These are phyloP conservation scores for Aphrocallistes beatrix DNA, from an alignment of 37 sponge, comb jelly and placozoan genomes.

Conservation along the genomic window DNA sequence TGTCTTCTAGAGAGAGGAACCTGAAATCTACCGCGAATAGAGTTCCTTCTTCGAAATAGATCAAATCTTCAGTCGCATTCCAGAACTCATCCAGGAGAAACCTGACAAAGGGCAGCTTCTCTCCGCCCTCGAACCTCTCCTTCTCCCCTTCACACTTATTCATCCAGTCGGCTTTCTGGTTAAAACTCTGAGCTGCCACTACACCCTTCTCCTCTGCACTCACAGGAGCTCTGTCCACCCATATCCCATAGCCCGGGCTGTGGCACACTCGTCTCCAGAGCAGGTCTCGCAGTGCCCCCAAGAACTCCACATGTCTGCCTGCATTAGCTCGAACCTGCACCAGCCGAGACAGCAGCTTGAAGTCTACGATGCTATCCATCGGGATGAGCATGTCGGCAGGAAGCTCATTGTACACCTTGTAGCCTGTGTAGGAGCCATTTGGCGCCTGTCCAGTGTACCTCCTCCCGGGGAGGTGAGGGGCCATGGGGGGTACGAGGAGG, in stretches of 20 bases:
- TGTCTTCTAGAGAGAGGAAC: constrained; percentile 30
- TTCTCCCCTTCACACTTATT: constrained; percentile 49
- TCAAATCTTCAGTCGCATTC: constrained; percentile 36
- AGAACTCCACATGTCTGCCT: constrained; percentile 33
- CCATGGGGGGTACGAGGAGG: constrained; percentile 60
- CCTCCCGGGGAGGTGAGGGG: constrained; percentile 47
- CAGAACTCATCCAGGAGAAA: constrained; percentile 42
- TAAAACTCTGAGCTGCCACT: constrained; percentile 32
- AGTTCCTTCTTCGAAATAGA: constrained; percentile 74
- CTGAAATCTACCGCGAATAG: constrained; percentile 59
- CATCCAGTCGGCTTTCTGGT: constrained; percentile 30
- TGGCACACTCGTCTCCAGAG: constrained; percentile 66
- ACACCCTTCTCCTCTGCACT: constrained; percentile 25
- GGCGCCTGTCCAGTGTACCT: neutral
- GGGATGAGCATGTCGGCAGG: constrained; percentile 40
- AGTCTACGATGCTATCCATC: constrained; percentile 43
- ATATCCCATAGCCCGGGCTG: constrained; percentile 60
- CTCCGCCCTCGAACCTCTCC: neutral
- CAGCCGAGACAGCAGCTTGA: constrained; percentile 36
- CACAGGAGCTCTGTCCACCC: constrained; percentile 47
- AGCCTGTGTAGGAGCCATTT: constrained; percentile 26
- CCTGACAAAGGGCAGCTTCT: constrained; percentile 19
- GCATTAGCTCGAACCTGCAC: constrained; percentile 32
- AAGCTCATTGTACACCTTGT: constrained; percentile 52
- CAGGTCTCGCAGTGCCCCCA: constrained; percentile 18